These are phyloP conservation scores for Spheniscus humboldti DNA, from an alignment of 2,797 vertebrate genomes.

Conservation along the genomic window DNA sequence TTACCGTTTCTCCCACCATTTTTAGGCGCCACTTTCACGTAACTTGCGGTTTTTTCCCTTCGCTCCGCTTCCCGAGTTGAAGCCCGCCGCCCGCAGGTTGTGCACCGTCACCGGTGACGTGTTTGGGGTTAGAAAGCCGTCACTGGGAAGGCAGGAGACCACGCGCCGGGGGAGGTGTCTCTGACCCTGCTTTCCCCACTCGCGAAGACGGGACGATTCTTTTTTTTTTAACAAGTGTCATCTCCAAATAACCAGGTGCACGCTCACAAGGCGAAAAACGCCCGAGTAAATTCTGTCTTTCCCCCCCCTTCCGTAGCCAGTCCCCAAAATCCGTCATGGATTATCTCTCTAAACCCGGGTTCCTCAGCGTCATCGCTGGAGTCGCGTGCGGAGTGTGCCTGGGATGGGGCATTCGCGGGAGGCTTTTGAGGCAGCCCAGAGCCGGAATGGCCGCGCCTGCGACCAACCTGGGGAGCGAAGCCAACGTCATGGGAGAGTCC, in stretches of 20 bases:
- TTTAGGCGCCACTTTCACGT: neutral
- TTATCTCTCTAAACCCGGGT: constrained; percentile 62
- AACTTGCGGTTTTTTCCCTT: neutral
- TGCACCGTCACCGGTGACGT: neutral
- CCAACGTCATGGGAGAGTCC: constrained; percentile 83
- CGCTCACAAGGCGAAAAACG: rapidly evolving
- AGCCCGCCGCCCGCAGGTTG: rapidly evolving
- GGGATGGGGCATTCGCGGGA: constrained; percentile 85
- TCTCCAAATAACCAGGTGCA: neutral
- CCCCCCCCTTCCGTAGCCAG: neutral
- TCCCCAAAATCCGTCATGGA: constrained; percentile 75
- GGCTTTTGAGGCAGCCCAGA: constrained; percentile 27
- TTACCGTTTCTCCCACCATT: rapidly evolving
- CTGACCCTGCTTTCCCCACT: rapidly evolving
- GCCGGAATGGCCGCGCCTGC: rapidly evolving
- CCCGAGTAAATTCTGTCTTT: neutral
- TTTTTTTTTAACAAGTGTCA: no score
- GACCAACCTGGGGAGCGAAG: constrained; percentile 39
- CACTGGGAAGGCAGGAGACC: neutral
- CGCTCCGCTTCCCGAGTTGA: rapidly evolving
- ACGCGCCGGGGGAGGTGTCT: rapidly evolving
- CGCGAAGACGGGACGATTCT: rapidly evolving
- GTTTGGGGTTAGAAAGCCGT: neutral
- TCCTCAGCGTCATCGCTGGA: constrained; percentile 78
- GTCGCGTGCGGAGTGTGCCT: constrained; percentile 85